A percentile compares a stretch with the other conserved stretches of the same genome.
phyloP scores from a whole-genome alignment of 2,797 vertebrate genomes.

The Psittacula derbiana region DNA sequence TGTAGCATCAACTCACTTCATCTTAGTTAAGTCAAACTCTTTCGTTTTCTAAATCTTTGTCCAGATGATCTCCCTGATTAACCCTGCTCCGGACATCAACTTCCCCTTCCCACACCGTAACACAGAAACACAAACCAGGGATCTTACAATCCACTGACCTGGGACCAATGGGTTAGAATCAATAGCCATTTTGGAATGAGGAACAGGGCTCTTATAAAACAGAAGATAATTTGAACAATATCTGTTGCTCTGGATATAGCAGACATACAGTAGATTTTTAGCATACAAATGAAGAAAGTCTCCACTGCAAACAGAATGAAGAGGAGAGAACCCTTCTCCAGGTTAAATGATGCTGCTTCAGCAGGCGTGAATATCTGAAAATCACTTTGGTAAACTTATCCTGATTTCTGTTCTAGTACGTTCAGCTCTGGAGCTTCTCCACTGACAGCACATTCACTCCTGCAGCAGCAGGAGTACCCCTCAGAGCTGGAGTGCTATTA shows the following conservation, averaged over 20 bases:
- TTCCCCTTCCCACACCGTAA: not conserved
- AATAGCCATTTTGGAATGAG: not conserved
- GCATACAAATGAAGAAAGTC: not conserved
- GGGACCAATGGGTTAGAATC: not conserved
- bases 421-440: not conserved
- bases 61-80: not conserved
- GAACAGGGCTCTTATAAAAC: not conserved
- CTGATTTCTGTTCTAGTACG: not conserved
- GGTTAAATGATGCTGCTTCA: not conserved
- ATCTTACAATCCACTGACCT: not conserved
- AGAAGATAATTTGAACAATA: not conserved
- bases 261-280: not conserved
- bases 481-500: not conserved
- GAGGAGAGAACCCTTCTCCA: not conserved
- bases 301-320: not conserved
- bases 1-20: not conserved
- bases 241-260: not conserved
- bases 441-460: not conserved
- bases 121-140: not conserved
- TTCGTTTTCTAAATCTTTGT: not conserved
- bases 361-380: not conserved
- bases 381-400: not conserved
- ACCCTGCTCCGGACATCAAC: not conserved
- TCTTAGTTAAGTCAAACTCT: not conserved
- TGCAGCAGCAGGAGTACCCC: not conserved